Percentiles rank a stretch among this genome's conserved stretches.
Evolutionary conservation across 2,888 invertebrate species (phyloP).

Genomic region (Hartigia nigra): DNA sequence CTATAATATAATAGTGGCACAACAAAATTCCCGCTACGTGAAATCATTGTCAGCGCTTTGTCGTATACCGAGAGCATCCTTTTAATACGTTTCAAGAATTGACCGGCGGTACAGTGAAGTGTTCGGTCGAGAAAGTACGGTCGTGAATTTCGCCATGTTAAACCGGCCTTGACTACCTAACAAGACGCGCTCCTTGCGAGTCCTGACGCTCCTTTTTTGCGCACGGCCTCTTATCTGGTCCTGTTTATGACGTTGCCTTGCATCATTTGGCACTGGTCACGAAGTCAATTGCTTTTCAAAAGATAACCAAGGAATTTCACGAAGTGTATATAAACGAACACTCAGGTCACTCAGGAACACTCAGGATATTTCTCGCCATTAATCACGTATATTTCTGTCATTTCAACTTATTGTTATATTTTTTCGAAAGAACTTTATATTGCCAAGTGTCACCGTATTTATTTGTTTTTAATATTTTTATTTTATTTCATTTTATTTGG

Average conservation of each 20-base stretch:
- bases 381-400: neutral
- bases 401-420: neutral
- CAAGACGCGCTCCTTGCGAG: neutral
- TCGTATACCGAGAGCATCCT: neutral
- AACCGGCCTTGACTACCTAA: conserved; percentile 5
- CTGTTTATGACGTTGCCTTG: neutral
- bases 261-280: neutral
- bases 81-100: neutral
- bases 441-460: neutral
- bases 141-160: conserved; percentile 1
- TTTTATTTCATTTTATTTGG: neutral
- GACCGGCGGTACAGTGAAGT: neutral
- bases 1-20: neutral
- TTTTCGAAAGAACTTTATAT: neutral
- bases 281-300: neutral
- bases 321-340: neutral
- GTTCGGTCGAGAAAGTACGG: neutral
- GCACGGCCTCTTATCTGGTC: conserved; percentile 2
- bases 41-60: neutral
- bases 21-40: neutral
- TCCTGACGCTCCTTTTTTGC: conserved; percentile 1
- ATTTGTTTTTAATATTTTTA: neutral
- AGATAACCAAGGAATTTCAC: neutral
- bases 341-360: neutral
- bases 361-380: neutral